Evolutionary conservation across 2,797 vertebrate genomes (phyloP), one percentile per base, ranked within the genome.

Genomic region (Scolopax rusticola): DNA sequence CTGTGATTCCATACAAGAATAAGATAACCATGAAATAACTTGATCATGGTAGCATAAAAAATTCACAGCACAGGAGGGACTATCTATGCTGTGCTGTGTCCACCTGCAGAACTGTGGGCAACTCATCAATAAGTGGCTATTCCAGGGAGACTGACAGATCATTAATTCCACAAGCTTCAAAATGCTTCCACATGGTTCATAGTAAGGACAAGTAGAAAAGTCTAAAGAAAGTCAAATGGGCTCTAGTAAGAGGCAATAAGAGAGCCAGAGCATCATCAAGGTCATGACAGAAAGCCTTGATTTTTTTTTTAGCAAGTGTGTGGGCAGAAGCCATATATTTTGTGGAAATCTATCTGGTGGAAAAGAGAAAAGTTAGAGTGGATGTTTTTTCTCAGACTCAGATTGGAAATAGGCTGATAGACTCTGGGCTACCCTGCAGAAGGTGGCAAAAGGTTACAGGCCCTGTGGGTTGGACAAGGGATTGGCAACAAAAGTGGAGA

Each of bases 371-470:
- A 57, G 17, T 24, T 61, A 23, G 33, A 36, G 41, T 65, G 6
- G 27, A 38, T 21, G 21, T 3, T 33, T 12, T 12, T 27, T 54
- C 51, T 56, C 36, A 41, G 27, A 9, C 16, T 56, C 36, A 53
- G 32, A 3, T 0, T 40, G n/a, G 69, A 56, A 48, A 47, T 0
- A 5, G 38, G 11, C 28, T 8, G 6, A 5, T 0, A 13, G 45
- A 56, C 11, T 54, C 16, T 18, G 30, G 23, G 32, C 24, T 48
- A 48, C 16, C 11, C 25, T 38, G 54, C 15, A 73, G 54, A 67
- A 79, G 23, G 10, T 4, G 0, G 33, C 19, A 60, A 48, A 61
- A 79, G 32, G 59, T 38, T 25, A 32, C 24, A 57, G 32, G 28
- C 4, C 3, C 47, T 67, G 18, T 1, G 5, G 2, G 12, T 4